Evolutionary conservation across 2,113 vertebrate genomes (phyloP).

Genomic region (Tringa solitaria): DNA sequence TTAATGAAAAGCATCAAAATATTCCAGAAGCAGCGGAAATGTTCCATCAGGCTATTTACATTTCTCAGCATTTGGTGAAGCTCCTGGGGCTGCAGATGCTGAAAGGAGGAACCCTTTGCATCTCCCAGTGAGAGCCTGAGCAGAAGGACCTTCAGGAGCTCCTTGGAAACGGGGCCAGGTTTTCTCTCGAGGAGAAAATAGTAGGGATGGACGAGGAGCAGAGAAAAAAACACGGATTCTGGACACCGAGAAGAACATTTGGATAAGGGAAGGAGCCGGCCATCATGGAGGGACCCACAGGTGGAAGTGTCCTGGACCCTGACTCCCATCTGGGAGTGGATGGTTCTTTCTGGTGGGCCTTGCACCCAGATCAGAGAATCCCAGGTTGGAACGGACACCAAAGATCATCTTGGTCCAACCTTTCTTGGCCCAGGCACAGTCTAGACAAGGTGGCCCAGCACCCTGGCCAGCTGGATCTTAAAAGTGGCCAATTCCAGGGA

Average conservation of each 20-base stretch:
- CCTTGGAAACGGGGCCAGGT: not conserved
- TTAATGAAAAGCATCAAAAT: not conserved
- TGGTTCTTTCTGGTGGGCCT: not conserved
- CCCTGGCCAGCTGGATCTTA: not conserved
- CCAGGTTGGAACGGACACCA: not conserved
- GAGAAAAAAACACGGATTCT: not conserved
- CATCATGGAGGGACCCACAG: fast-evolving
- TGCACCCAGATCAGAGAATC: not conserved
- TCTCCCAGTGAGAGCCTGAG: not conserved
- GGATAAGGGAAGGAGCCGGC: not conserved
- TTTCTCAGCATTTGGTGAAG: not conserved
- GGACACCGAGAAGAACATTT: not conserved
- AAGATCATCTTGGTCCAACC: not conserved
- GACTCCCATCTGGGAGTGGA: not conserved
- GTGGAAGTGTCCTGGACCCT: not conserved
- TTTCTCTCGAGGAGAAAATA: not conserved
- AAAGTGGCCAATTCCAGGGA: not conserved
- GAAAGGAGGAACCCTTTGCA: not conserved
- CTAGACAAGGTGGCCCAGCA: not conserved
- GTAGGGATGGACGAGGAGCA: not conserved
- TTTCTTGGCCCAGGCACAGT: not conserved
- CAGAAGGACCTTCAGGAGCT: not conserved
- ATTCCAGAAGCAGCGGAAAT: not conserved
- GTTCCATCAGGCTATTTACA: not conserved
- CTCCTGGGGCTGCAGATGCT: not conserved